phyloP scores from a whole-genome alignment of 2,113 vertebrate genomes.

The Willisornis vidua region DNA sequence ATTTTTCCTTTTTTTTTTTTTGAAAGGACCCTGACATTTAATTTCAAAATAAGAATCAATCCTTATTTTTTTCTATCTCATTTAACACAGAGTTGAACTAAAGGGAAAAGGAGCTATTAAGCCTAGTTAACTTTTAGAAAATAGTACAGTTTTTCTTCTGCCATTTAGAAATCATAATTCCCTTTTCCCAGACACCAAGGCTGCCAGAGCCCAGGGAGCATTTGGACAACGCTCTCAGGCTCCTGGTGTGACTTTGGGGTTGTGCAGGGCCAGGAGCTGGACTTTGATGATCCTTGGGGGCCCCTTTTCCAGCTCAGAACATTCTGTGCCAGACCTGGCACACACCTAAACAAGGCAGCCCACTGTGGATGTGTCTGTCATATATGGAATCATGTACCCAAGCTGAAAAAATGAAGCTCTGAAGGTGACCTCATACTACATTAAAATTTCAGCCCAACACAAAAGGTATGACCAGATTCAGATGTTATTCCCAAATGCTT shows the following conservation, averaged over 20 bases:
- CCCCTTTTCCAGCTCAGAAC: not conserved
- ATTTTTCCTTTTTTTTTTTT: not conserved
- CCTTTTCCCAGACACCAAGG: not conserved
- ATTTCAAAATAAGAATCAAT: not conserved
- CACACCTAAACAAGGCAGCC: not conserved
- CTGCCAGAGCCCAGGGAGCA: not conserved
- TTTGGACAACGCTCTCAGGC: not conserved
- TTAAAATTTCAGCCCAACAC: not conserved
- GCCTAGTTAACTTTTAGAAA: not conserved
- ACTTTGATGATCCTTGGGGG: not conserved
- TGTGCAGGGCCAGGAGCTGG: not conserved
- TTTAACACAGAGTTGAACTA: not conserved
- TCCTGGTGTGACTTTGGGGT: not conserved
- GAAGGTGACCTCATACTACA: not conserved
- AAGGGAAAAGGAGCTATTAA: not conserved
- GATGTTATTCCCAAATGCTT: not conserved
- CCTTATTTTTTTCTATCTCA: not conserved
- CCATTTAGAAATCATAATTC: not conserved
- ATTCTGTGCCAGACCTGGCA: not conserved
- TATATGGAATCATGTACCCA: accelerated
- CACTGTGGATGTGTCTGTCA: no score
- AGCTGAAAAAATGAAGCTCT: not conserved
- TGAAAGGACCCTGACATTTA: not conserved
- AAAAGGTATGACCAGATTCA: not conserved
- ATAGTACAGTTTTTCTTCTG: not conserved